These are phyloP conservation scores for Phyllotis vaccarum DNA, from an alignment of 2,797 vertebrate species.

Conservation along the genomic window DNA sequence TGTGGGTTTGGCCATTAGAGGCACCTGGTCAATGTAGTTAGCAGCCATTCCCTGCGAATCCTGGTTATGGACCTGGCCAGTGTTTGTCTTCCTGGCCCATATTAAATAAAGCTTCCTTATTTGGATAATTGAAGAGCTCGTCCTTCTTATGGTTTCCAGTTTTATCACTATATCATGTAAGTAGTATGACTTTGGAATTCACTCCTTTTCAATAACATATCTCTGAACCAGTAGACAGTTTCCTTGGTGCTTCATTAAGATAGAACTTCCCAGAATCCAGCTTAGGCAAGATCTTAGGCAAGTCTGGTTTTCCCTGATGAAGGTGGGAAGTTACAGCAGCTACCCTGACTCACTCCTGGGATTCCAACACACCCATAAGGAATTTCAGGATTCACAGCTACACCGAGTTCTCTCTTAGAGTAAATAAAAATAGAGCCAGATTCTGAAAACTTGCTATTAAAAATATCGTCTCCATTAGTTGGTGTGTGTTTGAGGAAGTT, in stretches of 20 bases:
- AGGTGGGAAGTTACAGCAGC: not conserved
- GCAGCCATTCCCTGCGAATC: not conserved
- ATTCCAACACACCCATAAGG: not conserved
- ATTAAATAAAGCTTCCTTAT: not conserved
- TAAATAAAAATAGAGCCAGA: not conserved
- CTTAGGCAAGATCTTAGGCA: not conserved
- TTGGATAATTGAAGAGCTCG: not conserved
- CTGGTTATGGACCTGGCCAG: not conserved
- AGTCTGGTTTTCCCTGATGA: not conserved
- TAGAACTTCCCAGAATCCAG: not conserved
- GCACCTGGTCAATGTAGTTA: not conserved
- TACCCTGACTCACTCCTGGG: not conserved
- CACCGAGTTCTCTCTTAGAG: slow-evolving; percentile 9
- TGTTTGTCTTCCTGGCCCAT: not conserved
- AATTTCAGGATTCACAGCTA: not conserved
- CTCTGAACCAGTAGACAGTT: not conserved
- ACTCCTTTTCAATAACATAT: not conserved
- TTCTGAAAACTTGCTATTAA: slow-evolving; percentile 5
- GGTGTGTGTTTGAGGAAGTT: not conserved
- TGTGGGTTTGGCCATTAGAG: not conserved
- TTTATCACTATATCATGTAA: not conserved
- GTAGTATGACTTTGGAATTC: not conserved
- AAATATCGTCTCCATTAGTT: slow-evolving; percentile 9
- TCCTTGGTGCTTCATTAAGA: not conserved
- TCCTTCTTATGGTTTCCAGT: not conserved